Conservation (phyloP, 2,888 invertebrate species). For the Metalampra italica region DNA sequence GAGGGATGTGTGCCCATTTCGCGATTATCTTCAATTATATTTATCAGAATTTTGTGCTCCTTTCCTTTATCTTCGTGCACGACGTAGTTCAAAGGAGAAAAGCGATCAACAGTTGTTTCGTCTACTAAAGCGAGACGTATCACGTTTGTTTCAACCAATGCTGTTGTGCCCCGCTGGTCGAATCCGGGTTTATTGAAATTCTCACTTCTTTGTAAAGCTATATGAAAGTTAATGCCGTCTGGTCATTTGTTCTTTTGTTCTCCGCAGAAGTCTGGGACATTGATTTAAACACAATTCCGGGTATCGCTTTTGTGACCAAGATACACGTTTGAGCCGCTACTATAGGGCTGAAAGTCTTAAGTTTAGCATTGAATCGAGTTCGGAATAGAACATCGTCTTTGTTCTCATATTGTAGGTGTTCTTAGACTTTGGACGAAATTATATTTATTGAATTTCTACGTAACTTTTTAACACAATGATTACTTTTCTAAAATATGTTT, state of each 20-base stretch:
- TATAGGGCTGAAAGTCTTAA: background rate
- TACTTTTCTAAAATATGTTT: too few species aligned
- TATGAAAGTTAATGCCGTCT: conserved; percentile 6
- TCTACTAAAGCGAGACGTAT: conserved; percentile 2
- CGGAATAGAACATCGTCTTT: background rate
- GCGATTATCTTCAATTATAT: too few species aligned
- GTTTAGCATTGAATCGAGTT: background rate
- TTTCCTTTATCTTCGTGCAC: too few species aligned
- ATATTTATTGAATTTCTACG: too few species aligned
- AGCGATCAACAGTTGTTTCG: conserved; percentile 2
- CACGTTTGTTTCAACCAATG: conserved; percentile 1
- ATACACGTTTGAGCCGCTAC: background rate
- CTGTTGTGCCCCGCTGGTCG: background rate
- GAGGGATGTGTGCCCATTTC: too few species aligned
- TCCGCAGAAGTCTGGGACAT: conserved; percentile 12
- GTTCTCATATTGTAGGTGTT: too few species aligned
- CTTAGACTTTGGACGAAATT: too few species aligned
- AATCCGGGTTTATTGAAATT: conserved; percentile 11
- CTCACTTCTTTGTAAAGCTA: conserved; percentile 10
- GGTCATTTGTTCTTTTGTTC: background rate
- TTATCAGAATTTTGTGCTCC: background rate
- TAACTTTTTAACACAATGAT: too few species aligned
- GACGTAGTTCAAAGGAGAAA: conserved; percentile 6
- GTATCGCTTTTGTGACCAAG: background rate
- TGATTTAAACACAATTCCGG: conserved; percentile 3